phyloP scores from a whole-genome alignment of 2,797 vertebrate genomes.

The Ficedula albicollis region DNA sequence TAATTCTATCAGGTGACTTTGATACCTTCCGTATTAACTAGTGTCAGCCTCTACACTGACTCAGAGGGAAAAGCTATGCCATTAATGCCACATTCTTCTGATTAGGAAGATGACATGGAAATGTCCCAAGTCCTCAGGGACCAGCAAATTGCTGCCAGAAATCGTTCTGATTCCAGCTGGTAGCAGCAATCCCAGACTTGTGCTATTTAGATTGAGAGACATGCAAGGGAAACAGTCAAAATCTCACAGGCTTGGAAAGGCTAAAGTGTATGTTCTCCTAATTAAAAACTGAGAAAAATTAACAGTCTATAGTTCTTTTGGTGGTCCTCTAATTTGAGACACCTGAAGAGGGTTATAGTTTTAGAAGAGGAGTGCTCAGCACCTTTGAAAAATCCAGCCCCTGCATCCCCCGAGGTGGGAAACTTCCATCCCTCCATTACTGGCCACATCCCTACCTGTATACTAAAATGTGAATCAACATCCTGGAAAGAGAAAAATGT shows the following conservation, averaged over 20 bases:
- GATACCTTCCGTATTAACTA: neutral
- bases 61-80: neutral
- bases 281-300: conserved; percentile 33
- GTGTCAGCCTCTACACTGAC: neutral
- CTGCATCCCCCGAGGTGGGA: neutral
- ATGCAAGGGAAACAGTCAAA: neutral
- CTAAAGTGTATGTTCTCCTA: conserved; percentile 1
- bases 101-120: conserved; percentile 8
- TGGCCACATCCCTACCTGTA: neutral
- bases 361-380: neutral
- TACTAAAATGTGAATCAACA: neutral
- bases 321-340: neutral
- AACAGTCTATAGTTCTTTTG: neutral
- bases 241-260: conserved; percentile 17
- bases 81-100: neutral
- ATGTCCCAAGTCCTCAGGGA: conserved; percentile 41
- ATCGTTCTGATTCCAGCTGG: neutral
- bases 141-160: conserved; percentile 40
- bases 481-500: neutral
- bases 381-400: neutral
- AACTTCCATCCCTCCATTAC: neutral
- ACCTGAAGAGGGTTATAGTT: neutral
- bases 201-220: conserved; percentile 38
- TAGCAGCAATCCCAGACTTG: conserved; percentile 4
- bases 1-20: neutral